Conservation (phyloP, 2,797 vertebrate species). For the Neosilurus hyrtlii region DNA sequence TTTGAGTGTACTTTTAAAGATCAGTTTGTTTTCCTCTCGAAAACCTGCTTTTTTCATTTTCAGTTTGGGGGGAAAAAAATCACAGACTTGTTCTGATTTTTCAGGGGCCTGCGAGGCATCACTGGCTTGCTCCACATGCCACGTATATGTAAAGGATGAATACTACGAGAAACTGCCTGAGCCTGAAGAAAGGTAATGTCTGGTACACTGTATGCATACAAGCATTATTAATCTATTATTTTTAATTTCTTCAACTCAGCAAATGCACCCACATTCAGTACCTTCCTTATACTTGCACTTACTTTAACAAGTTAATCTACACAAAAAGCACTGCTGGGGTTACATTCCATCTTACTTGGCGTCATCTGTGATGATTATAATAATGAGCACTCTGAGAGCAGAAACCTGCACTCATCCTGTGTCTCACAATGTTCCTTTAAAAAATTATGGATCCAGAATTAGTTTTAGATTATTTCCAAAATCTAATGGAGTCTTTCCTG, state of each 20-base stretch:
- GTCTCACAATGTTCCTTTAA: no score
- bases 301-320: not conserved
- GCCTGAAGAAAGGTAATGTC: constrained; percentile 78
- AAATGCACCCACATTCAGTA: not conserved
- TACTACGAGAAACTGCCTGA: constrained; percentile 77
- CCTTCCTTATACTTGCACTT: not conserved
- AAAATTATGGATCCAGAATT: no score
- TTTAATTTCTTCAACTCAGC: not conserved
- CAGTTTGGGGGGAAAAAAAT: not conserved
- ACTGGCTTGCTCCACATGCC: constrained; percentile 89
- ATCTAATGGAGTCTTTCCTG: no score
- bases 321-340: no score
- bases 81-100: constrained; percentile 16
- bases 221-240: not conserved
- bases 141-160: constrained; percentile 79
- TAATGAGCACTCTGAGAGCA: no score
- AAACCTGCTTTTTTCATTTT: not conserved
- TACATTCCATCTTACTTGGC: no score
- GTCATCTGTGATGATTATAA: not conserved
- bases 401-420: no score
- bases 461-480: no score
- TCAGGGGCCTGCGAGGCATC: constrained; percentile 90
- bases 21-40: not conserved
- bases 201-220: not conserved
- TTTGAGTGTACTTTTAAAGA: not conserved